These are phyloP conservation scores for Dyspetes luteomarginatus DNA, from an alignment of 2,888 invertebrate species.

Conservation along the genomic window DNA sequence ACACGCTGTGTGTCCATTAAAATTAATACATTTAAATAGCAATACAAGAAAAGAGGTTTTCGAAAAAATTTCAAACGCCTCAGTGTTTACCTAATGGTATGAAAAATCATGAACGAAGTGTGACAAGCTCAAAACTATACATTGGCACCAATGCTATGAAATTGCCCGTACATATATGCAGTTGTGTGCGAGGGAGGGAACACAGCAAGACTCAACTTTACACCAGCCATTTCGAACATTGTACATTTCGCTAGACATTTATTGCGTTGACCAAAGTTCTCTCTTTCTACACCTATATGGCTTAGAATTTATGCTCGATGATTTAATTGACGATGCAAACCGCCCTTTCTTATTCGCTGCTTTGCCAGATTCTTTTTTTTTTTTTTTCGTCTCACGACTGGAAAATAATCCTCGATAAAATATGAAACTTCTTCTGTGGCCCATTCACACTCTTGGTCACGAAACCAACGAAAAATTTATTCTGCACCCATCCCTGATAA, in stretches of 20 bases:
- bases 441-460: background rate
- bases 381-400: background rate
- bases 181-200: slow-evolving; percentile 44
- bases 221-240: slow-evolving; percentile 77
- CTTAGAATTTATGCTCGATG: slow-evolving; percentile 73
- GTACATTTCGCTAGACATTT: slow-evolving; percentile 73
- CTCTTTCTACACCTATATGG: slow-evolving; percentile 63
- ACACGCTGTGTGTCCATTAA: too few relatives aligned
- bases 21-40: too few relatives aligned
- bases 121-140: background rate
- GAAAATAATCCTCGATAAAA: slow-evolving; percentile 61
- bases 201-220: slow-evolving; percentile 76
- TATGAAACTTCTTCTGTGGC: slow-evolving; percentile 30
- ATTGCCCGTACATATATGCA: slow-evolving; percentile 6
- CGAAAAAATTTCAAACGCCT: too few relatives aligned
- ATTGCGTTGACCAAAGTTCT: slow-evolving; percentile 70
- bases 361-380: slow-evolving; percentile 7
- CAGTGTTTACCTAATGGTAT: too few relatives aligned
- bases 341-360: slow-evolving; percentile 30
- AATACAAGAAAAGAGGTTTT: too few relatives aligned
- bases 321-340: slow-evolving; percentile 75
- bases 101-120: background rate
- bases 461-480: slow-evolving; percentile 37
- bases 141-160: background rate
- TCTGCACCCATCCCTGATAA: slow-evolving; percentile 18